phyloP scores from a whole-genome alignment of 2,888 invertebrate species.

The Aspidapion aeneum region DNA sequence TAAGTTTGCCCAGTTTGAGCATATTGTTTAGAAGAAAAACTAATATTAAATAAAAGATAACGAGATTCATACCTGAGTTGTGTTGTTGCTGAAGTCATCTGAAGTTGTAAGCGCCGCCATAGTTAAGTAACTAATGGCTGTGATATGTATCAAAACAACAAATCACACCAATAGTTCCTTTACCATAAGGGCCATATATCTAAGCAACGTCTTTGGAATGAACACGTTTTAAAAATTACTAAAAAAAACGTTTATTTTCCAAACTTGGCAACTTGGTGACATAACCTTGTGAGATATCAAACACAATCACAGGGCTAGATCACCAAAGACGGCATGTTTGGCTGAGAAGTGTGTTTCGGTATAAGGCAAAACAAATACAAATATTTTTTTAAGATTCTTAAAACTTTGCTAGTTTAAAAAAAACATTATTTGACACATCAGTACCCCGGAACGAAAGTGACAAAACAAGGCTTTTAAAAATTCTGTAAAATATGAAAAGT shows the following conservation, averaged over 20 bases:
- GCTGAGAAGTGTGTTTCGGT: neutral
- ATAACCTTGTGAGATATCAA: conserved; percentile 38
- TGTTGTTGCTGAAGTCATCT: no score
- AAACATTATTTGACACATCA: conserved; percentile 1
- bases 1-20: no score
- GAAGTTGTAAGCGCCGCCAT: conserved; percentile 21
- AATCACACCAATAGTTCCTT: conserved; percentile 46
- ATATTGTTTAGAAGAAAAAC: no score
- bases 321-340: conserved; percentile 43
- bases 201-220: no score
- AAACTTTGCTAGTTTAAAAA: neutral
- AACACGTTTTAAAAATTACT: no score
- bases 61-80: no score
- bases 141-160: conserved; percentile 44
- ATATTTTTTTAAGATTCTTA: conserved; percentile 1
- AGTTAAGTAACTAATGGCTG: conserved; percentile 48
- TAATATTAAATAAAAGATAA: no score
- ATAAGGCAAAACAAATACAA: no score
- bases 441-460: no score
- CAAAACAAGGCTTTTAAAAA: no score
- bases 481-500: neutral
- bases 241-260: conserved; percentile 8
- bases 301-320: conserved; percentile 47
- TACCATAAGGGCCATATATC: conserved; percentile 29
- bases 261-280: conserved; percentile 35